phyloP scores from a whole-genome alignment of 2,888 invertebrate species.

The Pammene fasciana region DNA sequence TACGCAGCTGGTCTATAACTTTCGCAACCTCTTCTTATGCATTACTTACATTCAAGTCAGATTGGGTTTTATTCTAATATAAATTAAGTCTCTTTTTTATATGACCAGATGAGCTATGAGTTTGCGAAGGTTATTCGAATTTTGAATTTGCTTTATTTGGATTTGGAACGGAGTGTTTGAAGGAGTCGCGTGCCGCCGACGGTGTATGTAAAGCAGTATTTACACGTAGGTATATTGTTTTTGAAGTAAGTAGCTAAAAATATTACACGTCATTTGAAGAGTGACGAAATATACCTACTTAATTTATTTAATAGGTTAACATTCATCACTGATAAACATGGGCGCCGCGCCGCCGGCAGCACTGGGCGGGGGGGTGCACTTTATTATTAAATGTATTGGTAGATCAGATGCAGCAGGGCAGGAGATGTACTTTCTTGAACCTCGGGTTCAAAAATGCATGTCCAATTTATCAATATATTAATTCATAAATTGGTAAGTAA shows the following conservation, averaged over 20 bases:
- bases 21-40: slow-evolving; percentile 15
- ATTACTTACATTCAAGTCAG: not conserved
- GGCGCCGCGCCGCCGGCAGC: too few species aligned
- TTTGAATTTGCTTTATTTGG: slow-evolving; percentile 58
- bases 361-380: too few species aligned
- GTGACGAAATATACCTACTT: too few species aligned
- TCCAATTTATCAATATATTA: too few species aligned
- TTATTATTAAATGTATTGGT: too few species aligned
- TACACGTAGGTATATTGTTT: slow-evolving; percentile 29
- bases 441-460: too few species aligned
- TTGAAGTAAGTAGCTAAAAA: not conserved
- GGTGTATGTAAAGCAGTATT: slow-evolving; percentile 47
- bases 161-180: slow-evolving; percentile 55
- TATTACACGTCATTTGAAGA: too few species aligned
- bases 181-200: slow-evolving; percentile 68
- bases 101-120: not conserved
- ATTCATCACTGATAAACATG: too few species aligned
- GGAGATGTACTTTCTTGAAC: too few species aligned
- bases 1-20: slow-evolving; percentile 33
- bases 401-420: too few species aligned
- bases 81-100: not conserved
- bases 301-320: too few species aligned
- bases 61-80: not conserved
- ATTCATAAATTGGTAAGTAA: too few species aligned
- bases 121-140: slow-evolving; percentile 36